Evolutionary conservation across 1,140 invertebrate genomes (phyloP).

Genomic region (Sycophila sp.): DNA sequence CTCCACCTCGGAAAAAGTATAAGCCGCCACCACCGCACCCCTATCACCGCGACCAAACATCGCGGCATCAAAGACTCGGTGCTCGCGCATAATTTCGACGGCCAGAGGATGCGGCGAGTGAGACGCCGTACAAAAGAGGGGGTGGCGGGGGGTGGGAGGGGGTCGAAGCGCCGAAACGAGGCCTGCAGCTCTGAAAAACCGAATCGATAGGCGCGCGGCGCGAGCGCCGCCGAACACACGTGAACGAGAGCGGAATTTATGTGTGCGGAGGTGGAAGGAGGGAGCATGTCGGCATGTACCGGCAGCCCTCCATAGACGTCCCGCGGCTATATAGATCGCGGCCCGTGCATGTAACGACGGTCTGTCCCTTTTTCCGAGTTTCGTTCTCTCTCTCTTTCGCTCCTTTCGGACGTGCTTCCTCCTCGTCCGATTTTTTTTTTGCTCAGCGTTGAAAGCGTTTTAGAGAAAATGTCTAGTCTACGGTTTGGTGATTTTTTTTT

Average conservation of each 20-base stretch:
- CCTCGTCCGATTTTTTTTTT: not conserved
- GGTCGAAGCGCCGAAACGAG: slow-evolving; percentile 54
- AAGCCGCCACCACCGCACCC: no score
- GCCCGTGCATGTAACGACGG: not conserved
- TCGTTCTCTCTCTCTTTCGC: no score
- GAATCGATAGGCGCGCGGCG: slow-evolving; percentile 64
- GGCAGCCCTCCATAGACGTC: not conserved
- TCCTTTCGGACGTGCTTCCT: slow-evolving; percentile 12
- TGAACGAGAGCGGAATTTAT: not conserved
- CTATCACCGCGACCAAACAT: not conserved
- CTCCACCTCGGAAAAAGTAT: no score
- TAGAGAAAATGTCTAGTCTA: slow-evolving; percentile 25
- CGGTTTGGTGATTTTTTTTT: slow-evolving; percentile 8
- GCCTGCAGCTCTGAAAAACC: slow-evolving; percentile 59
- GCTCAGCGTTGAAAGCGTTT: slow-evolving; percentile 5
- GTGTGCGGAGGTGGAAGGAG: not conserved
- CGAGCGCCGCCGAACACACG: slow-evolving; percentile 26
- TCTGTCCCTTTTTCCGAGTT: not conserved
- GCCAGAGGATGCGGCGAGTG: no score
- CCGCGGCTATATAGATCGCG: slow-evolving; percentile 48
- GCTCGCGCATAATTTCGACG: slow-evolving; percentile 54
- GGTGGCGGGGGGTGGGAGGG: not conserved
- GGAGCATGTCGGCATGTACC: not conserved
- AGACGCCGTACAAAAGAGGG: no score
- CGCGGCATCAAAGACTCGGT: slow-evolving; percentile 41